Evolutionary conservation across 1,140 invertebrate species (phyloP).

Genomic region (Brachionus asplanchnoidis): DNA sequence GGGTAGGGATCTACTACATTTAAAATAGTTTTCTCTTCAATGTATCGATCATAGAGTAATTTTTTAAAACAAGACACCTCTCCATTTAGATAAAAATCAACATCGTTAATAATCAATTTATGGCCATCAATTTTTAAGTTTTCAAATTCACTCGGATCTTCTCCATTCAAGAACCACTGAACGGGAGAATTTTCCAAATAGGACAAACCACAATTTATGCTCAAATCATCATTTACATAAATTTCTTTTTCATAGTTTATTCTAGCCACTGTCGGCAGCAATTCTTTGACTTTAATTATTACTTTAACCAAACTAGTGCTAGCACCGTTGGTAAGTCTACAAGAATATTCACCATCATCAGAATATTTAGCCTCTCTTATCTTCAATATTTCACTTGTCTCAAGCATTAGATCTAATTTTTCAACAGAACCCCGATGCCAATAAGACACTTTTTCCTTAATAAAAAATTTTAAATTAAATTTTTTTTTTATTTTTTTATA

Average conservation of each 20-base stretch:
- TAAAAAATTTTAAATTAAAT: not conserved
- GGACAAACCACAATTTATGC: not conserved
- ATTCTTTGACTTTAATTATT: not conserved
- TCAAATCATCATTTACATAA: not conserved
- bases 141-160: not conserved
- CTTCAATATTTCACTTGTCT: not conserved
- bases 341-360: not conserved
- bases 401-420: not conserved
- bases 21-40: not conserved
- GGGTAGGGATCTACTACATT: not conserved
- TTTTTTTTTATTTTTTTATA: not conserved
- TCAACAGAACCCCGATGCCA: not conserved
- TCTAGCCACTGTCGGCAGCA: not conserved
- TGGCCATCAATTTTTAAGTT: not conserved
- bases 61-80: constrained; percentile 13
- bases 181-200: constrained; percentile 2
- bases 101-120: not conserved
- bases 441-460: not conserved
- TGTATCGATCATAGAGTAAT: not conserved
- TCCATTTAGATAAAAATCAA: constrained; percentile 1
- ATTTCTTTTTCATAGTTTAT: not conserved
- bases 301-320: not conserved
- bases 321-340: not conserved
- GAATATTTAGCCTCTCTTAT: constrained; percentile 8
- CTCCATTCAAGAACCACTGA: not conserved